Evolutionary conservation across 2,888 invertebrate genomes (phyloP).

Genomic region (Caenorhabditis sp.): DNA sequence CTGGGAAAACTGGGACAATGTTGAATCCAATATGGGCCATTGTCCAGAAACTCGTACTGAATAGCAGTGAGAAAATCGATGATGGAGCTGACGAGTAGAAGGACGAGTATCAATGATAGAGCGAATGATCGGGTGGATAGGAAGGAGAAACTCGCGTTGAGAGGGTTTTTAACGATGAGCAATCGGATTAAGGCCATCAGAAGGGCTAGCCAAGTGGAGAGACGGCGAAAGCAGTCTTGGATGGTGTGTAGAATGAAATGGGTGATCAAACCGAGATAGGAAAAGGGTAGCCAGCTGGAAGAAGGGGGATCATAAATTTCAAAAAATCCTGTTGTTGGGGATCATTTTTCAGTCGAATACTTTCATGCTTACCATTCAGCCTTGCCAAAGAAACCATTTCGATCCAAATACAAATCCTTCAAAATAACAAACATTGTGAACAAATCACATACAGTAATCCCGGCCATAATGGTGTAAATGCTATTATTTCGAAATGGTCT

Average conservation of each 20-base stretch:
- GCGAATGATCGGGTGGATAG: not conserved
- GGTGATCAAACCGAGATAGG: not conserved
- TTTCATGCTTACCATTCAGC: not conserved
- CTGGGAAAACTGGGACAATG: not conserved
- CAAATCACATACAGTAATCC: slow-evolving; percentile 1
- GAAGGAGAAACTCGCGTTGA: not conserved
- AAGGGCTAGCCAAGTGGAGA: slow-evolving; percentile 19
- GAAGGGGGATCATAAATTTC: too few species aligned
- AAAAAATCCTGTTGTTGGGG: too few species aligned
- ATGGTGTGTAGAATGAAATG: not conserved
- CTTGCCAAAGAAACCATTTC: not conserved
- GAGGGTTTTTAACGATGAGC: slow-evolving; percentile 7
- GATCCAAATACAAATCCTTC: not conserved
- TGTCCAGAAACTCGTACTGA: not conserved
- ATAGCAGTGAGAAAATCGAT: not conserved
- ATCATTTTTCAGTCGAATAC: too few species aligned
- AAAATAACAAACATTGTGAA: not conserved
- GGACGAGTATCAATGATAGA: not conserved
- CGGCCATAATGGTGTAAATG: slow-evolving; percentile 10
- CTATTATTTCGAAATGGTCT: slow-evolving; percentile 4
- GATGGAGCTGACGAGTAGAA: not conserved
- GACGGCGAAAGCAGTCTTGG: not conserved
- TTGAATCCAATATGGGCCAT: not conserved
- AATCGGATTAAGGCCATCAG: slow-evolving; percentile 5
- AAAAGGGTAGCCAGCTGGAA: not conserved